Evolutionary conservation across 1,140 invertebrate genomes (phyloP).

Genomic region (Leucophenga varia): DNA sequence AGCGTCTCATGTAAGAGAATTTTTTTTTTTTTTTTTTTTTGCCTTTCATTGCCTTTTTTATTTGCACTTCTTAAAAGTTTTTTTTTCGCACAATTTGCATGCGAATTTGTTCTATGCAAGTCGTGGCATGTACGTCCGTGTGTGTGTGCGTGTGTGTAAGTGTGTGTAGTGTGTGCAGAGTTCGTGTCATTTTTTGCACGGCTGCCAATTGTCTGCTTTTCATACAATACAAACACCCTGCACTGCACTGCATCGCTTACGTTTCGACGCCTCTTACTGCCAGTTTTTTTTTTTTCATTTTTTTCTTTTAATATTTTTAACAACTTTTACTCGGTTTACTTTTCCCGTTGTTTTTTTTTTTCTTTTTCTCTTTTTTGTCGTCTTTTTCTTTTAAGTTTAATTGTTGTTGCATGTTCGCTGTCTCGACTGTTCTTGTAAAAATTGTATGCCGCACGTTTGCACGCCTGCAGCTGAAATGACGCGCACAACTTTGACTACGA

Average conservation of each 20-base stretch:
- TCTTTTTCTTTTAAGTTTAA: slow-evolving; percentile 48
- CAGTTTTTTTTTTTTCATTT: slow-evolving; percentile 37
- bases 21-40: slow-evolving; percentile 24
- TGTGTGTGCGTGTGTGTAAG: neutral
- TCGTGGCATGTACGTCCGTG: slow-evolving; percentile 17
- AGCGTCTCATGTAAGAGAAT: too few species aligned
- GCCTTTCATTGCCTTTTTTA: slow-evolving; percentile 17
- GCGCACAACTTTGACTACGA: too few species aligned
- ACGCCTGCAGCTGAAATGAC: slow-evolving; percentile 37
- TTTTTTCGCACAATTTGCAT: too few species aligned
- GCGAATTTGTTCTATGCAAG: slow-evolving; percentile 10
- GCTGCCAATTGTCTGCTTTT: slow-evolving; percentile 28
- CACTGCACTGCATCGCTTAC: slow-evolving; percentile 8
- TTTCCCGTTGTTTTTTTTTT: slow-evolving; percentile 42
- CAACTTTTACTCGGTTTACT: slow-evolving; percentile 54
- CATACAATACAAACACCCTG: too few species aligned
- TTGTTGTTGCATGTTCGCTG: slow-evolving; percentile 52
- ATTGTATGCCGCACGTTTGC: slow-evolving; percentile 52
- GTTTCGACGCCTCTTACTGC: slow-evolving; percentile 3
- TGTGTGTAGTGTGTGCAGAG: slow-evolving; percentile 18
- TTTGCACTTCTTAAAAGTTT: too few species aligned
- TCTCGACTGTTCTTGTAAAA: slow-evolving; percentile 37
- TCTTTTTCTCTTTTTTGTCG: slow-evolving; percentile 17
- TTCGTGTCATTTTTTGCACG: slow-evolving; percentile 49
- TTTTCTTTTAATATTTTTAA: too few species aligned